These are phyloP conservation scores for Prunella fulvescens DNA, from an alignment of 2,113 vertebrate genomes.

Conservation along the genomic window DNA sequence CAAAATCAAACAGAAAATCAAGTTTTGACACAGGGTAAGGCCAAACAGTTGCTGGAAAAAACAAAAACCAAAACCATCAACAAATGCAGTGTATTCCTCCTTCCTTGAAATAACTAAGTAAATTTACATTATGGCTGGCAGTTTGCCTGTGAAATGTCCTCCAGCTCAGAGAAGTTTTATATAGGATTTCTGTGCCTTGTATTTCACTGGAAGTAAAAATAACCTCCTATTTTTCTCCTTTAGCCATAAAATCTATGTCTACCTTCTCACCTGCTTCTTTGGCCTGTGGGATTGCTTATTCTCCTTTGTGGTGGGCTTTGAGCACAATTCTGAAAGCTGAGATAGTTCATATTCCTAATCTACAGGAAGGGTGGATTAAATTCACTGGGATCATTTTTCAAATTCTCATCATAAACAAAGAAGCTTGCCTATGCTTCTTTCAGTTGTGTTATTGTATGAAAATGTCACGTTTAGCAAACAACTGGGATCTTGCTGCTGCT, in stretches of 20 bases:
- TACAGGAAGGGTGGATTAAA: background rate
- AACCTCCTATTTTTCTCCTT: background rate
- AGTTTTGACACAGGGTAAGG: background rate
- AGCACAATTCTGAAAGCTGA: background rate
- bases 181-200: background rate
- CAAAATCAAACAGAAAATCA: background rate
- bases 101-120: background rate
- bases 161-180: background rate
- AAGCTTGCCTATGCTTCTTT: constrained; percentile 5
- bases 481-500: constrained; percentile 4
- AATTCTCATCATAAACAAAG: background rate
- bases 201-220: background rate
- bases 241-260: background rate
- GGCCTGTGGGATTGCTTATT: background rate
- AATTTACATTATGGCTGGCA: background rate
- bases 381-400: background rate
- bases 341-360: background rate
- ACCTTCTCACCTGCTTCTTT: background rate
- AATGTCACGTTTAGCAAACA: constrained; percentile 33
- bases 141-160: background rate
- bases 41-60: background rate
- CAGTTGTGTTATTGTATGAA: background rate
- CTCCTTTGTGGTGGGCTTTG: background rate
- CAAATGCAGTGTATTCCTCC: background rate
- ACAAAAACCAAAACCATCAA: background rate